Conservation (phyloP, 2,113 vertebrate species). For the Muntiacus reevesi region DNA sequence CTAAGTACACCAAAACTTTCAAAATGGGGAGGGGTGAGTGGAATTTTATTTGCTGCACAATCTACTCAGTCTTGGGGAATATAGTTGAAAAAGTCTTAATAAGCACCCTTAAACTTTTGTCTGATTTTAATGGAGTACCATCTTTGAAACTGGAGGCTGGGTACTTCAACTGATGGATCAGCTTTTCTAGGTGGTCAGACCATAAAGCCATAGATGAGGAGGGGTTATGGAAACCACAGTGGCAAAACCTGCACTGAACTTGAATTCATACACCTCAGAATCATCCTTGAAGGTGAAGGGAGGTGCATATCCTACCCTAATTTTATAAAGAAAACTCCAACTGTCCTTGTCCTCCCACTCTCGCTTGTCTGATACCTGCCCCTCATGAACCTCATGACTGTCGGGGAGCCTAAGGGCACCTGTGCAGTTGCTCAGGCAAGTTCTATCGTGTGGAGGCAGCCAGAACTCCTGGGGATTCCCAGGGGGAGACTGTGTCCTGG, state of each 20-base stretch:
- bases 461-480: no score
- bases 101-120: neutral
- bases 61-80: neutral
- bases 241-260: neutral
- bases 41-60: neutral
- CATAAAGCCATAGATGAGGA: neutral
- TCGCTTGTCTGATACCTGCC: no score
- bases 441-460: no score
- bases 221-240: neutral
- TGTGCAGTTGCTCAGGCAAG: no score
- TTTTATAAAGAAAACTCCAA: no score
- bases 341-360: no score
- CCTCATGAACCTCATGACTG: no score
- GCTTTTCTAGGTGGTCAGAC: neutral
- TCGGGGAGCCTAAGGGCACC: no score
- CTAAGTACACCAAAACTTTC: neutral
- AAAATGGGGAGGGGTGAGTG: no score
- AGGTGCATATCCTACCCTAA: neutral
- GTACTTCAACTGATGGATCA: neutral
- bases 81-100: neutral
- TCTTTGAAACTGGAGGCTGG: neutral
- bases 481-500: neutral
- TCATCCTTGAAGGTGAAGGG: neutral
- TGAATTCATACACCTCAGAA: neutral
- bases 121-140: neutral